Base-by-base conservation (phyloP, 2,797 vertebrate species). In the Microcaecilia unicolor region DNA sequence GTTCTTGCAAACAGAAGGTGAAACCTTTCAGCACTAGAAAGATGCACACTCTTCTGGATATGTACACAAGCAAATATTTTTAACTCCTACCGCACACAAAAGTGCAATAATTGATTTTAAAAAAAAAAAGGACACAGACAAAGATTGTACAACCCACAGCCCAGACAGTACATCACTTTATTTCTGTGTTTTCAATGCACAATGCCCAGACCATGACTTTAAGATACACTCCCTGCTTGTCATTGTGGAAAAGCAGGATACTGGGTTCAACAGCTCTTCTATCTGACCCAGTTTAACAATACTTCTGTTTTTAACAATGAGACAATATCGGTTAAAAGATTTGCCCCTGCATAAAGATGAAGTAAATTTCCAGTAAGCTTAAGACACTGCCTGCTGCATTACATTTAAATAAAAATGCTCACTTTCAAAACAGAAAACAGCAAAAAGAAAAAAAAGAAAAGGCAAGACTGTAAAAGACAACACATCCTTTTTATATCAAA, bases 341-440 rank as follows among this genome's bases (percentile, higher is more conserved):
- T 25, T 57, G 62, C 51, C 65, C 46, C 47, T 51, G 36, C 56
- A 48, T 44, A 37, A 51, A 58, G 35, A 57, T 36, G 41, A 53
- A 33, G 19, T 43, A 49, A 44, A 44, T 44, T 61, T 39, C 47
- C 38, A 45, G 59, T 63, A 64, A 64, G 48, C 60, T 74, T 64
- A 55, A 64, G 56, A 61, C 42, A 52, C 35, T 68, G 46, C 39
- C 55, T 37, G 72, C 46, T 50, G 46, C 50, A 51, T 51, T 67
- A 67, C 47, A 57, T 61, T 78, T 62, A 75, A 78, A 74, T 75
- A 75, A 72, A 62, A 72, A 68, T 25, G 58, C 27, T 55, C 47
- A 50, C 34, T 71, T 50, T 44, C 34, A 55, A 53, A 51, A 70
- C 1, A 68, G 55, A 66, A 56, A 63, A 37, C 48, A 61, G 61